Conservation (phyloP, 92 coral and sea anemone genomes). For the Actinernus sp. region DNA sequence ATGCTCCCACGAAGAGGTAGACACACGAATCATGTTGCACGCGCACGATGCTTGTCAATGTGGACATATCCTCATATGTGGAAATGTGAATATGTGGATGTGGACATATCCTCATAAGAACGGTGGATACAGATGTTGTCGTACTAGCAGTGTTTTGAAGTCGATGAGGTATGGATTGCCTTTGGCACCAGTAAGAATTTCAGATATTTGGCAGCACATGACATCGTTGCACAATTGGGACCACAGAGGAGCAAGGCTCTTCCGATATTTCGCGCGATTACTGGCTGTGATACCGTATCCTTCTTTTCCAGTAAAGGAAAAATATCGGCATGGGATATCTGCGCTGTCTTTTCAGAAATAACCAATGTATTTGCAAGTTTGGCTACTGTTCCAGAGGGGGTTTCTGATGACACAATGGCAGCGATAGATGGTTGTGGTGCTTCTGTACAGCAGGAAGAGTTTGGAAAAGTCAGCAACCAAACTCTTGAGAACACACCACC, state of each 20-base stretch:
- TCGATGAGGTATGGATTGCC: conserved; percentile 27
- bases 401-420: conserved; percentile 5
- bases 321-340: conserved; percentile 45
- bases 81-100: too few species aligned
- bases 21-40: too few species aligned
- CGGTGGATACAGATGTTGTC: too few species aligned
- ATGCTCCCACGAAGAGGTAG: too few species aligned
- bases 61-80: too few species aligned
- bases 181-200: conserved; percentile 30
- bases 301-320: conserved; percentile 55
- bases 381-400: neutral
- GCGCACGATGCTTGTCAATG: too few species aligned
- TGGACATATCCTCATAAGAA: too few species aligned
- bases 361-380: conserved; percentile 13
- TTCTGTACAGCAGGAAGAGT: conserved; percentile 24
- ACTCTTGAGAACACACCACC: conserved; percentile 48
- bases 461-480: conserved; percentile 1
- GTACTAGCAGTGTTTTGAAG: too few species aligned
- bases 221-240: conserved; percentile 26
- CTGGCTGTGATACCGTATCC: conserved; percentile 54
- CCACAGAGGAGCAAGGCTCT: conserved; percentile 41
- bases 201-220: conserved; percentile 28
- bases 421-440: conserved; percentile 7
- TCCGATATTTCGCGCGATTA: conserved; percentile 28
- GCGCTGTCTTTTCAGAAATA: conserved; percentile 31